phyloP scores from a whole-genome alignment of 2,797 vertebrate genomes.

The Galago senegalensis region DNA sequence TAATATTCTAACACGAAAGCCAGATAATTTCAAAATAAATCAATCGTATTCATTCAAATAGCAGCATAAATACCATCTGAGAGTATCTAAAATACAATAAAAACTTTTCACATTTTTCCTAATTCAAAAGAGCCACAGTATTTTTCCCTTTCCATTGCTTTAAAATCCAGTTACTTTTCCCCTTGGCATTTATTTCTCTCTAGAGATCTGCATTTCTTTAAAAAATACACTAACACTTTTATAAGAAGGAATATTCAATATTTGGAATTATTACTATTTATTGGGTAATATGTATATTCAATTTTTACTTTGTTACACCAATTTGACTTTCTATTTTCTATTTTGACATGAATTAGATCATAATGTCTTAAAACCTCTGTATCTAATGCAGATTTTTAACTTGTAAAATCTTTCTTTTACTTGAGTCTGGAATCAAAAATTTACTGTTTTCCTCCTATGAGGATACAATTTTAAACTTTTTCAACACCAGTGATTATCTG shows the following conservation, averaged over 20 bases:
- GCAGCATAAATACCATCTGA: not conserved
- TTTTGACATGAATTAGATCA: not conserved
- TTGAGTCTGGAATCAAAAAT: not conserved
- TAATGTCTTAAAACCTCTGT: not conserved
- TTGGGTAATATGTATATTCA: not conserved
- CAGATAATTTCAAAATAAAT: not conserved
- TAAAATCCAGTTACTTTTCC: not conserved
- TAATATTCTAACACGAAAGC: not conserved
- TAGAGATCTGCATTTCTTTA: not conserved
- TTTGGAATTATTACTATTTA: not conserved
- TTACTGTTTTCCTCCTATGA: not conserved
- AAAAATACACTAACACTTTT: not conserved
- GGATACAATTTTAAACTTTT: not conserved
- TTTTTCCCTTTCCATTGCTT: not conserved
- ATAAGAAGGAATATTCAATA: not conserved
- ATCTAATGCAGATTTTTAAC: not conserved
- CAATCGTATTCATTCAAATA: not conserved
- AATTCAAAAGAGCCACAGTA: not conserved
- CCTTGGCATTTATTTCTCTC: not conserved
- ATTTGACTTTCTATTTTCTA: not conserved
- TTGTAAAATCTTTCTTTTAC: not conserved
- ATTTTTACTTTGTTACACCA: not conserved
- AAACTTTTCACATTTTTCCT: not conserved
- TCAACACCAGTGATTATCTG: not conserved
- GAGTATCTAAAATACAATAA: not conserved